Base-by-base conservation (phyloP, 2,113 vertebrate species). In the Ptilonorhynchus violaceus region DNA sequence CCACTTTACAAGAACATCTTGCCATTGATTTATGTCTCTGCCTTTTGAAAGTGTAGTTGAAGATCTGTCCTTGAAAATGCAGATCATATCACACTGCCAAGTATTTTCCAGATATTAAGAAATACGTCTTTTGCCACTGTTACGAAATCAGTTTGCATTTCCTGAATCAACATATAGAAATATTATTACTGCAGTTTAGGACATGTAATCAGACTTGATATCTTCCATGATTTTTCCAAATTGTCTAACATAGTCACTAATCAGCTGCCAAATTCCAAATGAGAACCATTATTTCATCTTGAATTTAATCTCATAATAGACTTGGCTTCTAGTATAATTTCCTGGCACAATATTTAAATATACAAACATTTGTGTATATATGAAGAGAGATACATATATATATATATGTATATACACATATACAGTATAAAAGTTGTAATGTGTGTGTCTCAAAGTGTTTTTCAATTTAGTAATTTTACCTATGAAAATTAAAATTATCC, bases 1-100 rank as follows among this genome's bases (percentile, higher is more conserved):
- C 86, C 31, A 77, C 68, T 92, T 96, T 94, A 75, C 39, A 89
- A 85, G 66, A 90, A 81, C 64, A 81, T 74, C 73, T 89, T 96
- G 49, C 85, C 49, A 53, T 49, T 91, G 94, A 97, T 96, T 95
- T 95, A 96, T 95, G 75, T 18, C 35, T 94, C 72, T 91, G 53
- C 25, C 13, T 87, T 92, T 92, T 89, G 53, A 90, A 97, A 94
- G 22, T 22, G 16, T 75, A 72, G 79, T 95, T 96, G 78, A 88
- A 90, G 92, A 95, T 89, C 73, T 92, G 81, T 63, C 92, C 82
- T 97, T 96, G 94, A 95, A 88, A 96, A 66, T n/a, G 67, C 0
- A 0, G 55, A 85, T 96, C 49, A 35, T 62, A 80, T 92, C 67
- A 89, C 37, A 17, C 33, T 92, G 72, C 23, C 25, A 75, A 77